These are phyloP conservation scores for Macrotus californicus DNA, from an alignment of 2,113 vertebrate genomes.

Conservation along the genomic window DNA sequence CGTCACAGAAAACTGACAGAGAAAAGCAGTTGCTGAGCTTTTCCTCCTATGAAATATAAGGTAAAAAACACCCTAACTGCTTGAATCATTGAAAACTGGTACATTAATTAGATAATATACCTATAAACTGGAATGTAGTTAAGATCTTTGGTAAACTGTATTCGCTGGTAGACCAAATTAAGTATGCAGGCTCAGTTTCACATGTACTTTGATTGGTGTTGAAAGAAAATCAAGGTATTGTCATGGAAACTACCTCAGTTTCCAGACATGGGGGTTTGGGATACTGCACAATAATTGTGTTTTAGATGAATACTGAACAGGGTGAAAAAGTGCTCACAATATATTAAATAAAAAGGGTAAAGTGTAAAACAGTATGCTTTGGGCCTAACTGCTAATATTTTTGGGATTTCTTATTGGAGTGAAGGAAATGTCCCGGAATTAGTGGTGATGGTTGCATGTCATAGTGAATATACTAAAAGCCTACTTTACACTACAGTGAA, in stretches of 20 bases:
- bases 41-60: not conserved
- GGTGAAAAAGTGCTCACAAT: not conserved
- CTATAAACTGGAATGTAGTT: not conserved
- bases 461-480: not conserved
- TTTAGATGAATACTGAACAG: not conserved
- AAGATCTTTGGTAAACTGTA: not conserved
- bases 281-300: not conserved
- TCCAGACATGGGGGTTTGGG: not conserved
- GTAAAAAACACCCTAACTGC: not conserved
- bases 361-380: not conserved
- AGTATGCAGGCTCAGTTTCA: not conserved
- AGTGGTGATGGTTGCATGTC: not conserved
- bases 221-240: not conserved
- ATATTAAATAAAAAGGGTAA: slow-evolving; percentile 4
- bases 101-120: not conserved
- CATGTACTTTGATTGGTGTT: not conserved
- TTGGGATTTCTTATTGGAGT: not conserved
- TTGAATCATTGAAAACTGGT: not conserved
- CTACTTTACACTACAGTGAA: not conserved
- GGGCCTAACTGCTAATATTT: not conserved
- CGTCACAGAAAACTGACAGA: not conserved
- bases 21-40: not conserved
- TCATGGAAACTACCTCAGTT: not conserved
- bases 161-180: not conserved
- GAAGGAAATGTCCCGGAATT: not conserved